Evolutionary conservation across 2,797 vertebrate species (phyloP), one percentile per base, ranked within the genome.

Genomic region (Erethizon dorsatum): DNA sequence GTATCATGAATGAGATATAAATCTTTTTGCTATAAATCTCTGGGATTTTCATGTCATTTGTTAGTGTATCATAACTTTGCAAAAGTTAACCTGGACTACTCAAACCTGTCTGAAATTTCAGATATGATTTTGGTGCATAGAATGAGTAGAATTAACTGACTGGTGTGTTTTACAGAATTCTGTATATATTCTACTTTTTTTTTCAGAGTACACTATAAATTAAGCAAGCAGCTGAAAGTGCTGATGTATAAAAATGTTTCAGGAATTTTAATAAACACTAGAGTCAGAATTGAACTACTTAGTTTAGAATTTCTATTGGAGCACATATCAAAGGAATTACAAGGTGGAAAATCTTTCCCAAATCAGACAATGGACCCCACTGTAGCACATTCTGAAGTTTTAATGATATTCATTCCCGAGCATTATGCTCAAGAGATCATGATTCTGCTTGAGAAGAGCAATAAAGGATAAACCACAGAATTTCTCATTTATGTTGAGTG

Each of bases 261-360:
- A 86, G 56, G 73, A 95, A 94, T 95, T 73, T 54, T 83, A 73
- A 79, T 37, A 59, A 67, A 85, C 75, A 50, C 45, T 84, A 47
- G 84, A 94, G 54, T 83, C 11, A 78, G 87, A 83, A 65, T 47
- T 9, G 41, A 83, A 89, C 83, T 77, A 37, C 67, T 91, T 31
- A 73, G 47, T 57, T 88, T 94, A 73, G 75, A 54, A 31, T 91
- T 94, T 84, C 82, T 83, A 1, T 69, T 91, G 86, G 90, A n/a
- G 89, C 88, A 89, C 10, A 73, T 50, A 56, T 54, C 47, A 45
- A 65, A 22, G 24, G 57, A 90, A 69, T 86, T 63, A 84, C 9
- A 83, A 56, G 33, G 56, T 54, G 33, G 77, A 57, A 69, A 86
- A 6, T 56, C 50, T 97, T 88, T 89, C 54, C 31, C 69, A 80